These are phyloP conservation scores for Vidua chalybeata DNA, from an alignment of 2,113 vertebrate genomes.

Conservation along the genomic window DNA sequence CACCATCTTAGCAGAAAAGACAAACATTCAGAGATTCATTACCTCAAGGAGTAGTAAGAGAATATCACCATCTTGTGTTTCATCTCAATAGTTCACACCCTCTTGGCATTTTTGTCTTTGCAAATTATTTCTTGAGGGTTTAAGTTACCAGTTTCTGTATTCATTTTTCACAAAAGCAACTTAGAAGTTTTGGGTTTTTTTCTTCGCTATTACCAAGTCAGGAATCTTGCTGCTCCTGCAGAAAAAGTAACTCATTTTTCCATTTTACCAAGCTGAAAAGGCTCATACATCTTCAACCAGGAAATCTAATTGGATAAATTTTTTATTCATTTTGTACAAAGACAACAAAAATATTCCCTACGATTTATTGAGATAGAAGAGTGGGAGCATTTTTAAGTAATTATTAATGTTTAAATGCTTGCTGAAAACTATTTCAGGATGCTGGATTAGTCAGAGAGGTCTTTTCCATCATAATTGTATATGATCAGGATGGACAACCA, in stretches of 20 bases:
- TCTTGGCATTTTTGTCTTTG: background rate
- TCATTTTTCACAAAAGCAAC: background rate
- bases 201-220: background rate
- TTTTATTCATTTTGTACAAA: background rate
- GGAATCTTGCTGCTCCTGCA: background rate
- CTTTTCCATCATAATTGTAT: background rate
- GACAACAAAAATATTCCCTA: background rate
- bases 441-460: background rate
- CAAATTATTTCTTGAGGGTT: background rate
- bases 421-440: background rate
- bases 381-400: background rate
- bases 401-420: background rate
- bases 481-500: background rate
- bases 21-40: background rate
- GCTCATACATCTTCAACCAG: background rate
- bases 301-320: background rate
- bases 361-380: background rate
- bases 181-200: background rate
- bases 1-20: background rate
- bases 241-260: background rate
- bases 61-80: background rate
- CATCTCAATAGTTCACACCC: background rate
- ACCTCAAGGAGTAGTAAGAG: background rate
- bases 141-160: background rate
- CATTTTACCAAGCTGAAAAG: background rate